phyloP scores from a whole-genome alignment of 2,888 invertebrate genomes.

The Bembecia ichneumoniformis region DNA sequence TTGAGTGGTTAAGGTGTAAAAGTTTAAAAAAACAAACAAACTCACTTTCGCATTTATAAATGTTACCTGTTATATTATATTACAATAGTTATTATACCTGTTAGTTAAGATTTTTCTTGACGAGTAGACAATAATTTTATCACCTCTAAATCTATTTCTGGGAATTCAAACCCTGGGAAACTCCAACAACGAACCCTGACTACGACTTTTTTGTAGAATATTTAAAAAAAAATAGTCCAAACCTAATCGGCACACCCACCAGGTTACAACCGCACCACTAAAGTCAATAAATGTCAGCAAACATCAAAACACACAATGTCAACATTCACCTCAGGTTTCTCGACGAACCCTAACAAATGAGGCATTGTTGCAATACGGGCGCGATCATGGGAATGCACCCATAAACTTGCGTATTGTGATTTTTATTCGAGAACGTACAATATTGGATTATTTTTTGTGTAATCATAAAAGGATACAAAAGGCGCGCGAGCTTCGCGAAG shows the following conservation, averaged over 20 bases:
- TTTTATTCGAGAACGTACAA: conserved; percentile 43
- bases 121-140: no score
- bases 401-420: conserved; percentile 55
- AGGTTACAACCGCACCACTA: background rate
- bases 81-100: no score
- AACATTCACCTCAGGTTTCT: conserved; percentile 34
- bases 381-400: conserved; percentile 46
- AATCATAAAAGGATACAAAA: conserved; percentile 32
- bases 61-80: no score
- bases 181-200: no score
- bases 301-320: conserved; percentile 13
- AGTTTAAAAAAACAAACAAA: no score
- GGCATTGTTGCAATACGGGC: conserved; percentile 46
- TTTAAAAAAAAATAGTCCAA: background rate
- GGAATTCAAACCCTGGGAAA: no score
- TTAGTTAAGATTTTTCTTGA: no score
- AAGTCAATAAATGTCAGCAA: conserved; percentile 13
- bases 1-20: no score
- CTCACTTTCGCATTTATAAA: no score
- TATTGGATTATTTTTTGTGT: conserved; percentile 22
- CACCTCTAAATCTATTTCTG: no score
- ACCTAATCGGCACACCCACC: background rate
- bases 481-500: conserved; percentile 19
- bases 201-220: no score
- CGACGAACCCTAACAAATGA: conserved; percentile 62